Evolutionary conservation across 2,888 invertebrate genomes (phyloP), one percentile per base, ranked within the genome.

Genomic region (Cryptocephalus moraei): DNA sequence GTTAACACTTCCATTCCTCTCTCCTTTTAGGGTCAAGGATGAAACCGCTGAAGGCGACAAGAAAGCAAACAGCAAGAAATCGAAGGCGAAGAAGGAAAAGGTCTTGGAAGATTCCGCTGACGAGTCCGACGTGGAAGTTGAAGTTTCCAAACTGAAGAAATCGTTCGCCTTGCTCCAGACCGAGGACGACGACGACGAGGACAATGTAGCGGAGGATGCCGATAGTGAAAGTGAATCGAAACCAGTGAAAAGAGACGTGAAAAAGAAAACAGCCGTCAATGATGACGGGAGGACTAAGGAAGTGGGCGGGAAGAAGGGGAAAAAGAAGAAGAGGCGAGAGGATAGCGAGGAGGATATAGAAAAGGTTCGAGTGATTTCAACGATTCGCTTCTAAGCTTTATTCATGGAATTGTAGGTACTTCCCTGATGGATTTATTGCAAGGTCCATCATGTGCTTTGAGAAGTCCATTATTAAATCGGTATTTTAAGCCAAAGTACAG

Each of bases 261-360:
- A 69, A 52, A 68, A 67, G 53, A 71, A 68, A 56, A 62, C 68
- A 47, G 70, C 69, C 50, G 69, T 13, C 33, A 11, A 69, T 60
- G 65, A 71, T 52, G 68, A 69, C 52, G 62, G 61, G 44, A 59
- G 64, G 64, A 70, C 65, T 60, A 71, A 68, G 57, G 64, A 66
- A 44, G 59, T 53, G 49, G 61, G 60, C 46, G 79, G 78, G 13
- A 86, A 86, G 66, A 86, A 86, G 66, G 86, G 86, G 66, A 78
- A 81, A 3, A 86, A 86, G 63, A 86, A 85, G 67, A 70, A 76
- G 4, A 82, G 80, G 62, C 87, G 84, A 72, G 82, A 81, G 55
- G 80, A 83, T 59, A 85, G 85, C 46, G 86, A 86, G 62, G 86
- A 87, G 52, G 90, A 90, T 65, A 72, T 91, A 50, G 90, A 91